Base-by-base conservation (phyloP, 2,888 invertebrate species). In the Gymnoscelis rufifasciata region DNA sequence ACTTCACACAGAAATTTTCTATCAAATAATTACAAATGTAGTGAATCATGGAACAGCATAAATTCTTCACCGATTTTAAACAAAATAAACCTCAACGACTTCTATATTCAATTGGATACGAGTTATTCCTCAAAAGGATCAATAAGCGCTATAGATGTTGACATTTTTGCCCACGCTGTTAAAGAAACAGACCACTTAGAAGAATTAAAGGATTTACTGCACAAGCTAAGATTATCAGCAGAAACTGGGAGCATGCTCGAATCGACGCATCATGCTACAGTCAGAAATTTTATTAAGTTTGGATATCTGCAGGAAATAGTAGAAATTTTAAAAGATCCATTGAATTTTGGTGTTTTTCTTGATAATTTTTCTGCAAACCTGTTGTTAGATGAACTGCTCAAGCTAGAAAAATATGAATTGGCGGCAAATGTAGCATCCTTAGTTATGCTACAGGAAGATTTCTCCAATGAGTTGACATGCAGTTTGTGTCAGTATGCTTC, bases 311-410 rank as follows among this genome's bases (percentile, higher is more conserved):
- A 91, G 10, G 91, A 93, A 43, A 79, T 98, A 8, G 68, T 96
- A 0, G 83, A 90, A 10, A 88, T 97, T 5, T 82, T 98, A 35
- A 91, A 93, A 65, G 94, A 97, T 72, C 92, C 95, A 43, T 73
- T 95, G 10, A 93, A 94, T 67, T 98, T 94, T 87, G 99, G 99
- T 1, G 79, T 99, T 24, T 98, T 98, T 71, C 91, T 96, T n/a
- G 97, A 98, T 79, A 78, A 91, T 50, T 94, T 92, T 59, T 89
- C 91, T 23, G 93, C 93, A 6, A 96, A 95, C 75, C 84, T 97
- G 39, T 78, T 97, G 27, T 88, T 98, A 82, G 93, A 98, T 70
- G 89, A 90, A 43, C 93, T 95, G 62, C 79, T 98, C 44, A 91
- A 93, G 64, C 80, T 88, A 24, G 83, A 92, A 43, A 90, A 95